Conservation (phyloP, 2,113 vertebrate species). For the Corynorhinus townsendii region DNA sequence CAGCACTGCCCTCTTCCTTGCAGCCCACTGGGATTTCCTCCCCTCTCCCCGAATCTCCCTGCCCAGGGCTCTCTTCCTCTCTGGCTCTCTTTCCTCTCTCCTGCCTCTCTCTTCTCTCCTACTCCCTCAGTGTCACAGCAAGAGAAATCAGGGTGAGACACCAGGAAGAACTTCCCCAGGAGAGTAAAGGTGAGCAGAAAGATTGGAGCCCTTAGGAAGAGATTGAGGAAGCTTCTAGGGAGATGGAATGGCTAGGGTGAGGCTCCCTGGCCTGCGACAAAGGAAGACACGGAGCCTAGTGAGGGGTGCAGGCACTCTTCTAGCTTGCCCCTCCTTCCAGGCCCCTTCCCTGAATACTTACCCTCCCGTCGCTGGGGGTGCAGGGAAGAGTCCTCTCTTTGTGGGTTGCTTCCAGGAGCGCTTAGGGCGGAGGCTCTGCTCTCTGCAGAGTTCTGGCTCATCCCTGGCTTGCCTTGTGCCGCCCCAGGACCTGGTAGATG, state of each 20-base stretch:
- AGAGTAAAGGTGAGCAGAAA: background rate
- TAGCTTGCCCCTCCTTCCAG: background rate
- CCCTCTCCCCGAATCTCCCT: background rate
- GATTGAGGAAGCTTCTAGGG: background rate
- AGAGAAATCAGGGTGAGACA: background rate
- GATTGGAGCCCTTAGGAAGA: background rate
- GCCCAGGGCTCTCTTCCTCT: background rate
- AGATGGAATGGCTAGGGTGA: background rate
- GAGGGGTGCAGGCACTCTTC: background rate
- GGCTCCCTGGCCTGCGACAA: background rate
- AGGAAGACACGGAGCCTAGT: background rate
- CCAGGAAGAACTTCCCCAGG: background rate
- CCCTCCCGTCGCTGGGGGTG: background rate
- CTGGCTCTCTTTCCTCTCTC: background rate
- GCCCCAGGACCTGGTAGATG: conserved; percentile 25
- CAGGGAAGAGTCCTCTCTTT: background rate
- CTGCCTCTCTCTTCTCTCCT: background rate
- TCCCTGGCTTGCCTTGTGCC: background rate
- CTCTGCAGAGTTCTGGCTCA: background rate
- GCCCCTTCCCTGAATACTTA: background rate
- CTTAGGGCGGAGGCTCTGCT: conserved; percentile 14
- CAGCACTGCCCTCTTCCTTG: background rate
- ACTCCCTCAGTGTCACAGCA: background rate
- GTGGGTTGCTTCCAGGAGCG: background rate
- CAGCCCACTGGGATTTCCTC: background rate